Evolutionary conservation across 1,140 invertebrate genomes (phyloP).

Genomic region (Drosophila baimaii): DNA sequence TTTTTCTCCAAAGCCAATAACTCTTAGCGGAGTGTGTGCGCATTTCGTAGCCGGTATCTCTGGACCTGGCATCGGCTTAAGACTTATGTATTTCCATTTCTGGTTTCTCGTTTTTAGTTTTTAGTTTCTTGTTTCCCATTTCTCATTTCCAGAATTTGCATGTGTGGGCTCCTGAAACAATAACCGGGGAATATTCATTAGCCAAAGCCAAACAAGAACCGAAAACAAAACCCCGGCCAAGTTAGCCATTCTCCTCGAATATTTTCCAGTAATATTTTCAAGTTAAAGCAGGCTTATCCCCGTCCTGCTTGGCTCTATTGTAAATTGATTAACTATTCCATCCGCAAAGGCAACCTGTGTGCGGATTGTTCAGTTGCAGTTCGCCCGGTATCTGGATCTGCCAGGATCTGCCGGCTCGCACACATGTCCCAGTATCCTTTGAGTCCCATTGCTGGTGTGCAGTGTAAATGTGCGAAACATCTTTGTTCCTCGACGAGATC

Average conservation of each 20-base stretch:
- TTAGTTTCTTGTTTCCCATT: constrained; percentile 30
- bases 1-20: constrained; percentile 71
- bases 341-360: constrained; percentile 56
- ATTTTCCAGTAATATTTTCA: constrained; percentile 74
- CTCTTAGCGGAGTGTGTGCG: constrained; percentile 52
- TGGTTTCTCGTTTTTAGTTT: constrained; percentile 42
- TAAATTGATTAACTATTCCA: constrained; percentile 68
- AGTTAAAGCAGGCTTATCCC: constrained; percentile 80
- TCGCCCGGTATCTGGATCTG: constrained; percentile 36
- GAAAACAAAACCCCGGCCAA: constrained; percentile 64
- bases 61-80: constrained; percentile 69
- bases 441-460: constrained; percentile 45
- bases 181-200: constrained; percentile 70
- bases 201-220: constrained; percentile 58
- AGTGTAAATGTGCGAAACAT: constrained; percentile 76
- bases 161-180: constrained; percentile 63
- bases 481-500: constrained; percentile 72
- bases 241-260: constrained; percentile 61
- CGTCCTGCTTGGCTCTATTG: constrained; percentile 49
- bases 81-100: constrained; percentile 46
- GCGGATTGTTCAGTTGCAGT: constrained; percentile 69
- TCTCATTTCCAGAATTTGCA: constrained; percentile 66
- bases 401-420: constrained; percentile 55
- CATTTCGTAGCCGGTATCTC: constrained; percentile 77
- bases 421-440: constrained; percentile 54